Conservation (phyloP, 2,888 invertebrate genomes). For the Augiades crinisus region DNA sequence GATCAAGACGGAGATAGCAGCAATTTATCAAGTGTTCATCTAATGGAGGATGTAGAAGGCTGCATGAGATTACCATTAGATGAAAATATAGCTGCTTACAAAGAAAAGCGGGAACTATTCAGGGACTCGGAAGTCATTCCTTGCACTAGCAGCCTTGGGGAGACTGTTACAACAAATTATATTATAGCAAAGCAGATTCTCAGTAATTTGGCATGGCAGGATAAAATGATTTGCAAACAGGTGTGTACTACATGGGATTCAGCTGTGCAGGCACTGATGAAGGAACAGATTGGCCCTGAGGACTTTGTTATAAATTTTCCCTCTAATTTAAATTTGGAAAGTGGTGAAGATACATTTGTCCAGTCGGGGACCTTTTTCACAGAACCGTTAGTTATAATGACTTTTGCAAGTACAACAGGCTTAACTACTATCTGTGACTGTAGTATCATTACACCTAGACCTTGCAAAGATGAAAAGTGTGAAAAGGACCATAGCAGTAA, state of each 20-base stretch:
- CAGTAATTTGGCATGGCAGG: conserved; percentile 65
- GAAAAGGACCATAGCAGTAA: conserved; percentile 61
- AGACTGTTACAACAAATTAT: conserved; percentile 62
- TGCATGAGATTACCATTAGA: conserved; percentile 47
- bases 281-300: conserved; percentile 52
- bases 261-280: conserved; percentile 53
- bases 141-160: conserved; percentile 48
- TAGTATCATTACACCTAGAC: conserved; percentile 45
- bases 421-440: conserved; percentile 47
- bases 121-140: conserved; percentile 44
- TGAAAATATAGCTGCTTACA: conserved; percentile 52
- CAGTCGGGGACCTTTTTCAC: conserved; percentile 54
- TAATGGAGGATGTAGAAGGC: conserved; percentile 32
- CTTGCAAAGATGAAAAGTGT: conserved; percentile 59
- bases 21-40: not conserved
- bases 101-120: conserved; percentile 45
- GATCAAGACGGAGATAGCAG: conserved; percentile 31
- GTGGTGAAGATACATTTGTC: too few species aligned
- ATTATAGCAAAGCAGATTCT: conserved; percentile 69
- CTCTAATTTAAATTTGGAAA: too few species aligned
- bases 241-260: conserved; percentile 67
- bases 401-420: conserved; percentile 55
- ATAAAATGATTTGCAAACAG: conserved; percentile 58
- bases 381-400: conserved; percentile 59
- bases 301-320: conserved; percentile 58